Base-by-base conservation (phyloP, 2,797 vertebrate species). In the Hoplostethus atlanticus region DNA sequence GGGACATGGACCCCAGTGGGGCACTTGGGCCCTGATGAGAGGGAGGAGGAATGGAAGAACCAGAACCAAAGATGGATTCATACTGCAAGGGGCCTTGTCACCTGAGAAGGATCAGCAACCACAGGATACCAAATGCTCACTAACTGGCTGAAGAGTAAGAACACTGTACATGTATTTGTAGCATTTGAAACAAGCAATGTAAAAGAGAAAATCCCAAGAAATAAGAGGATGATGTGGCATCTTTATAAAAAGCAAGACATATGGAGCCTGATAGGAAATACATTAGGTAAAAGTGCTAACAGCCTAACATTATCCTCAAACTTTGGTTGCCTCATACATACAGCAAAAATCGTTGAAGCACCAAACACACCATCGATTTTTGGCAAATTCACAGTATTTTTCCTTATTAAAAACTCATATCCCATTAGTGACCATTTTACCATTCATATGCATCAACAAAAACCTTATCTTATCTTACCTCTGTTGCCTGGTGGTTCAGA, bases 1-100 rank as follows among this genome's bases (percentile, higher is more conserved):
- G 61, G 94, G 94, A 79, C 95, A 96, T 0, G 93, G 87, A 9
- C 95, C 95, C 94, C 94, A 95, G 60, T 95, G 95, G 16, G 94
- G 94, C 2, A 94, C 84, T 79, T 95, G 95, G 72, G 92, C 91
- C 38, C 77, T 61, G 51, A 91, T 73, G 34, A 93, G 48, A 1
- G 88, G 83, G 62, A 93, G 54, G 52, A 93, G 9, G 50, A 93
- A 57, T 1, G 56, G 69, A 65, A 91, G 70, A 50, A 80, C 66
- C 59, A 93, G 47, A 55, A 38, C 54, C 6, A 84, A 31, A 64
- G 76, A 84, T 2, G 64, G 25, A 81, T 82, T 89, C 93, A 95
- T 94, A 25, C 57, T 91, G 21, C 71, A 47, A 21, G 2, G 2
- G 30, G 57, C 34, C 28, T 21, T 63, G 58, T 61, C 52, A 48